Conservation (phyloP, 2,797 vertebrate species). For the Odontamblyopus rebecca region DNA sequence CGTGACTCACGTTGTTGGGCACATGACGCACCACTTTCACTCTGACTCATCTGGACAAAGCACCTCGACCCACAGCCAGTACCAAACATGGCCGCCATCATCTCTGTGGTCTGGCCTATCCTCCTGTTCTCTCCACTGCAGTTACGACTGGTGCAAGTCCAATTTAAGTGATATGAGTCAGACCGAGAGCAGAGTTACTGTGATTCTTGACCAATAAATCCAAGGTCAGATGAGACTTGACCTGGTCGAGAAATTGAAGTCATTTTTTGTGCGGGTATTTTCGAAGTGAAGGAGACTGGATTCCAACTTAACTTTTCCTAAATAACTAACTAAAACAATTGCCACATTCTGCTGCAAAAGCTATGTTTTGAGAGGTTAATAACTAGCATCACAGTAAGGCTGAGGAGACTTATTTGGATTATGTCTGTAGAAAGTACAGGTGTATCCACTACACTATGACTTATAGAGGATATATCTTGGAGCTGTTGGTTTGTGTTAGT, state of each 20-base stretch:
- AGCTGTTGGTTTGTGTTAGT: too few species aligned
- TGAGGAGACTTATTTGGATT: not conserved
- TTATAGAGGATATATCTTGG: too few species aligned
- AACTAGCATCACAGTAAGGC: not conserved
- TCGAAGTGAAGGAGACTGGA: not conserved
- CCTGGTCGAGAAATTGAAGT: not conserved
- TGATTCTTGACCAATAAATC: constrained; percentile 2
- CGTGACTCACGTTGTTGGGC: constrained; percentile 74
- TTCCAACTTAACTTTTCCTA: not conserved
- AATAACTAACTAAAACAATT: not conserved
- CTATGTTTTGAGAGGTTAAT: not conserved
- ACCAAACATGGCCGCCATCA: constrained; percentile 29
- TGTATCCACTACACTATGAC: too few species aligned
- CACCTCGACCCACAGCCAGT: constrained; percentile 43
- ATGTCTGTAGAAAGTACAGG: not conserved
- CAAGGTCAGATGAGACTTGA: not conserved
- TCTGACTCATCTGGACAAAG: constrained; percentile 74
- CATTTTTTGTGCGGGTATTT: not conserved
- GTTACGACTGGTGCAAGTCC: not conserved
- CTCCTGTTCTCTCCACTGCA: constrained; percentile 15
- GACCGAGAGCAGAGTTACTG: not conserved
- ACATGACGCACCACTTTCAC: constrained; percentile 76
- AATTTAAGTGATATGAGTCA: constrained; percentile 5
- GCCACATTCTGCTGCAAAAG: not conserved
- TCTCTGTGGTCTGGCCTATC: constrained; percentile 24